Evolutionary conservation across 2,113 vertebrate genomes (phyloP), one percentile per base, ranked within the genome.

Genomic region (Andinoacara biseriatus): DNA sequence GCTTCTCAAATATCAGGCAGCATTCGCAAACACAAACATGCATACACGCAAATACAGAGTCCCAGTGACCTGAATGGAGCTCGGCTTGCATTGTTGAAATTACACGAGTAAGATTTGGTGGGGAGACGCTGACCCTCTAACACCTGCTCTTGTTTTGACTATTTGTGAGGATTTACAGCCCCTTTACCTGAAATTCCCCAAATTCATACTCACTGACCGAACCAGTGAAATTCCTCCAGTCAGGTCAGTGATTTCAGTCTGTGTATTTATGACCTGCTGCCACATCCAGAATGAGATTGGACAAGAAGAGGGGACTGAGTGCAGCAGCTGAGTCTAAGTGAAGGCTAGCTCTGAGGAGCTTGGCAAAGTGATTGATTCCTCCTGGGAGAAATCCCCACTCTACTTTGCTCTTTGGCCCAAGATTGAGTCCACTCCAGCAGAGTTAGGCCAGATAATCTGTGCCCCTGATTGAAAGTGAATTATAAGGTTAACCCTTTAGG

Each of bases 391-490:
- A 94, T 93, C 92, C 86, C 80, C 78, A 81, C 89, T 93, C 90
- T 77, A 89, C 93, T 94, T 91, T 72, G 43, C 85, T 89, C 86
- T 82, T 89, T 83, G 93, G 91, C 85, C 77, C 84, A 90, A 94
- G 92, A 93, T 91, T 90, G 92, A 94, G 90, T 91, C 88, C 90
- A 91, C 88, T 88, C 90, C 86, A 88, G 80, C 78, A 86, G 87
- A 89, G 90, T 90, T 91, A 87, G 90, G 89, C 83, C 84, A 88
- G 91, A 94, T 95, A 92, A 94, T 94, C 93, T 93, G 83, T 38
- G 43, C 75, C 57, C 78, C 84, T 94, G 94, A 95, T 94, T 93
- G 93, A 94, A 94, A 94, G 89, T 88, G 90, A 93, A 93, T 91
- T 82, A 90, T 88, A 86, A 87, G 86, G 87, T 93, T 93, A 92